phyloP scores from a whole-genome alignment of 1,140 invertebrate genomes.

The Saccostrea echinata region DNA sequence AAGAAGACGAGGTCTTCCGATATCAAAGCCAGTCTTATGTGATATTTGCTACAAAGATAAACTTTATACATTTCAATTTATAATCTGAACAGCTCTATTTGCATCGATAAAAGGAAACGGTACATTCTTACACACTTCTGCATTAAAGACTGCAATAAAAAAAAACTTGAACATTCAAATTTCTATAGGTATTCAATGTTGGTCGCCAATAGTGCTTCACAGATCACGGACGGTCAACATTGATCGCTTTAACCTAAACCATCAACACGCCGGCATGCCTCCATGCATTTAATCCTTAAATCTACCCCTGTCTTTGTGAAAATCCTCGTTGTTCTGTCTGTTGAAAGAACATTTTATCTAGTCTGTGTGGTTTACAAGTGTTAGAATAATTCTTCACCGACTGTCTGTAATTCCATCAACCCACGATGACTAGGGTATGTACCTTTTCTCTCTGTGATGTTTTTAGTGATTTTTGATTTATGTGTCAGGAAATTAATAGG shows the following conservation, averaged over 20 bases:
- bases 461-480: neutral
- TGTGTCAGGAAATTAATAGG: too few species aligned
- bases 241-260: neutral
- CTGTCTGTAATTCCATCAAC: neutral
- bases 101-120: neutral
- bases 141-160: neutral
- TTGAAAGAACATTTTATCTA: constrained; percentile 28
- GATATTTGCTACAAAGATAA: neutral
- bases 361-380: neutral
- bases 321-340: neutral
- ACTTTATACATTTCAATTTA: neutral
- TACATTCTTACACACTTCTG: neutral
- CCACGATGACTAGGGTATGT: neutral
- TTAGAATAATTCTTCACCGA: neutral
- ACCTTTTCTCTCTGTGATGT: neutral
- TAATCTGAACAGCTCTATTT: neutral
- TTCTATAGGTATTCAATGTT: neutral
- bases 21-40: neutral
- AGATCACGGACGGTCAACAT: neutral
- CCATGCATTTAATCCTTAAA: constrained; percentile 15
- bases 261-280: neutral
- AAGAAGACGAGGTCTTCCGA: constrained; percentile 6
- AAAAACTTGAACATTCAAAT: neutral
- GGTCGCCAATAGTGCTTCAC: neutral
- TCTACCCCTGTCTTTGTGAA: constrained; percentile 18